Percentiles rank a stretch among this genome's conserved stretches.
Conservation (phyloP, 2,113 vertebrate species). For the Burhinus oedicnemus region DNA sequence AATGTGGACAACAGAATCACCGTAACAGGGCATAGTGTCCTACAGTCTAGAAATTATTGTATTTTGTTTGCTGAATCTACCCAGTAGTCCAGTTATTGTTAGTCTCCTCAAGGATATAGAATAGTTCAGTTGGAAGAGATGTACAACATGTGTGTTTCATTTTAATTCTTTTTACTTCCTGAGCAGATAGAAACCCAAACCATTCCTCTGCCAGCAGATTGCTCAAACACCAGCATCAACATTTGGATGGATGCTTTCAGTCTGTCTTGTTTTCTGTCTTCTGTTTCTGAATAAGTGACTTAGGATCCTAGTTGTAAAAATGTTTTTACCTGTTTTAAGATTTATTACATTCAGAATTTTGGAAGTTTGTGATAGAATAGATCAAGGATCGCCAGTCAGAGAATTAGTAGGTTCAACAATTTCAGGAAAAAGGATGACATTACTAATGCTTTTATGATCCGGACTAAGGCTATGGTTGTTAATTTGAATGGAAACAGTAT, state of each 20-base stretch:
- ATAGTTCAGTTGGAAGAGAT: neutral
- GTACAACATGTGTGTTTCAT: neutral
- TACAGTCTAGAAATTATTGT: neutral
- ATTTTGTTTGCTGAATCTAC: neutral
- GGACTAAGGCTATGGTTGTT: neutral
- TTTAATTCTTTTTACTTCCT: neutral
- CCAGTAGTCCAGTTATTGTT: neutral
- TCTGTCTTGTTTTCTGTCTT: neutral
- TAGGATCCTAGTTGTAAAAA: neutral
- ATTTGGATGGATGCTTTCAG: neutral
- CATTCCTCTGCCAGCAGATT: neutral
- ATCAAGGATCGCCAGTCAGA: neutral
- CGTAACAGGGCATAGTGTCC: neutral
- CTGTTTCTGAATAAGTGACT: neutral
- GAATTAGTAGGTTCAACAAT: neutral
- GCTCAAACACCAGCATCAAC: neutral
- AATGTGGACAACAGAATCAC: neutral
- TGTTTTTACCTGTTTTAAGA: neutral
- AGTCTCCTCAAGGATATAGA: neutral
- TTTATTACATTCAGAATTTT: neutral
- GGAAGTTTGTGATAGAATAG: neutral
- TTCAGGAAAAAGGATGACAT: neutral
- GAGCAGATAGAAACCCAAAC: neutral
- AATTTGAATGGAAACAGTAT: neutral
- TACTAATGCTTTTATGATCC: neutral